Evolutionary conservation across 2,113 vertebrate species (phyloP), one percentile per base, ranked within the genome.

Genomic region (Colistium nudipinnis): DNA sequence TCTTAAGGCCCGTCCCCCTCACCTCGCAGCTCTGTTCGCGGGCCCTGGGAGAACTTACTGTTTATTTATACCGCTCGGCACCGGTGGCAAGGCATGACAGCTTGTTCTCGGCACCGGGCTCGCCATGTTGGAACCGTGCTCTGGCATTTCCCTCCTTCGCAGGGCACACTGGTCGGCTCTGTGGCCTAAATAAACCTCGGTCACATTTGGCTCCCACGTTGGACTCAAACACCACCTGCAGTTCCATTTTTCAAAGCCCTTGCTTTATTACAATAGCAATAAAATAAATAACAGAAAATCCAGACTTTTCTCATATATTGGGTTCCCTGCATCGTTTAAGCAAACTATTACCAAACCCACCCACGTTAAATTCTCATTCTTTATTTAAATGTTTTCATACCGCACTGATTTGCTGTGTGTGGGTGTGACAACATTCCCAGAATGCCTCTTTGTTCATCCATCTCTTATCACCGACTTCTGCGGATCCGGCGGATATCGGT

Each of bases 1-100:
- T 87, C 90, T 93, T 91, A 93, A 82, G 71, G 82, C 89, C 83
- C 56, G 76, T 90, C 89, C 88, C 89, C 88, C 80, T 82, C 80
- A 86, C 89, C 89, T 93, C 91, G 89, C 60, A 41, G 87, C 80
- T 82, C 51, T 84, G 78, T 89, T 88, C 48, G 47, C 52, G 36
- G 88, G 81, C 74, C 79, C 84, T 62, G 54, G 68, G 72, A 88
- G 84, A 83, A 85, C 85, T 91, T 92, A 89, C 75, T 78, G 88
- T 91, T 92, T 93, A 93, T 93, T 94, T 93, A 91, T 93, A 89
- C 88, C 72, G 38, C n/a, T n/a, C n/a, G n/a, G n/a, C 70, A 68
- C 65, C 28, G 64, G 62, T 86, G n/a, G n/a, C 83, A 70, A 70
- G 49, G 55, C 80, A 80, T 76, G 70, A 84, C 83, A 62, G 68